phyloP scores from a whole-genome alignment of 2,113 vertebrate genomes.

The Pseudopodoces humilis region DNA sequence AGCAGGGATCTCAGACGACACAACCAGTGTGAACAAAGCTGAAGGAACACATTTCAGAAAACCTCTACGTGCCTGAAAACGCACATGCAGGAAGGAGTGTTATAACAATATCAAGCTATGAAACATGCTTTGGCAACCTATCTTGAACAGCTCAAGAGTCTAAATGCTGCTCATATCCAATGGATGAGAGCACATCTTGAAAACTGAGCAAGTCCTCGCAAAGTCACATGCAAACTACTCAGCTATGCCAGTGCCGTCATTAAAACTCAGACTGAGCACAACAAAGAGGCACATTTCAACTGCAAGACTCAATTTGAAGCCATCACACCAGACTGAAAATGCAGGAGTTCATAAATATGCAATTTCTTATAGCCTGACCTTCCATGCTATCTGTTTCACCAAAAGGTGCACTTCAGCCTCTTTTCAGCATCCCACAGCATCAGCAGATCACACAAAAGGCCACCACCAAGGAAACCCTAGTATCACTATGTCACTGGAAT shows the following conservation, averaged over 20 bases:
- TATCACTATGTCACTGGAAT: background rate
- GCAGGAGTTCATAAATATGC: background rate
- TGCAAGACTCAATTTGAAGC: background rate
- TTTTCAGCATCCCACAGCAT: background rate
- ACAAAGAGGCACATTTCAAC: background rate
- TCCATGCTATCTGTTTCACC: background rate
- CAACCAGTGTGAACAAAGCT: background rate
- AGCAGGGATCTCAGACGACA: background rate
- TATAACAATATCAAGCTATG: slow-evolving; percentile 12
- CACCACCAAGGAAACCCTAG: background rate
- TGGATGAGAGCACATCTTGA: slow-evolving; percentile 19
- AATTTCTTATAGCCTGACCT: background rate
- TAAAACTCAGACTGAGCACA: background rate
- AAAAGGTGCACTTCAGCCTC: background rate
- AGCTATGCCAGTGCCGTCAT: background rate
- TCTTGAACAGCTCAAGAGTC: background rate
- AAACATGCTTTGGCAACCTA: slow-evolving; percentile 17
- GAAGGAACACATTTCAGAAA: background rate
- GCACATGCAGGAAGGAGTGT: background rate
- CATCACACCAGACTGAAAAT: background rate
- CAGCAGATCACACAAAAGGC: fast-evolving
- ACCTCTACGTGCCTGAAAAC: background rate
- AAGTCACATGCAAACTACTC: background rate
- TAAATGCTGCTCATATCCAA: slow-evolving; percentile 19
- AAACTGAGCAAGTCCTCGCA: slow-evolving; percentile 14